Conservation (phyloP, 2,888 invertebrate genomes). For the Ochropacha duplaris region DNA sequence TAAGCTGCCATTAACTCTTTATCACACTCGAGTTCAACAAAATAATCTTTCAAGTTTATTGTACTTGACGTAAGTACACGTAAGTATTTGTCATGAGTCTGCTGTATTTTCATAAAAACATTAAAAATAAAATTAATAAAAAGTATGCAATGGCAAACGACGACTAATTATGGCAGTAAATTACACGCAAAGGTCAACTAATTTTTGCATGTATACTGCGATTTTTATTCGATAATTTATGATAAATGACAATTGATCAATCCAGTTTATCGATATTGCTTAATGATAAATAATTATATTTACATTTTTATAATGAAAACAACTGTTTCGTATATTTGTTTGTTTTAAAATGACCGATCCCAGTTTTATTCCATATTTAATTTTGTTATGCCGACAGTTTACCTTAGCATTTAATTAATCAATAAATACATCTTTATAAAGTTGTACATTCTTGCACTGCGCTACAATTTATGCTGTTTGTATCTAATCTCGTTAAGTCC, state of each 20-base stretch:
- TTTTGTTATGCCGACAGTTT: too few species aligned
- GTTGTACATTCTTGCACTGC: background rate
- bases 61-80: background rate
- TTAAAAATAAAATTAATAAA: too few species aligned
- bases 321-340: too few species aligned
- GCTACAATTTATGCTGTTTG: background rate
- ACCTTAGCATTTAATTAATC: background rate
- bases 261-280: background rate
- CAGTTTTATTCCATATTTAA: too few species aligned
- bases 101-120: too few species aligned
- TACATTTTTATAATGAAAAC: background rate
- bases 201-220: background rate
- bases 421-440: background rate
- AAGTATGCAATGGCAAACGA: too few species aligned
- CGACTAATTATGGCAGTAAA: background rate
- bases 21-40: background rate
- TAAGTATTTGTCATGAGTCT: too few species aligned
- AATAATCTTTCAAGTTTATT: background rate
- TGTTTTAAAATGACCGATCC: too few species aligned
- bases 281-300: background rate
- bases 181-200: background rate
- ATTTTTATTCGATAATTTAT: background rate
- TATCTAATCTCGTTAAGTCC: background rate
- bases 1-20: background rate
- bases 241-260: background rate